Percentiles rank a stretch among this genome's conserved stretches.
phyloP scores from a whole-genome alignment of 2,113 vertebrate genomes.

The Sinocyclocheilus grahami region DNA sequence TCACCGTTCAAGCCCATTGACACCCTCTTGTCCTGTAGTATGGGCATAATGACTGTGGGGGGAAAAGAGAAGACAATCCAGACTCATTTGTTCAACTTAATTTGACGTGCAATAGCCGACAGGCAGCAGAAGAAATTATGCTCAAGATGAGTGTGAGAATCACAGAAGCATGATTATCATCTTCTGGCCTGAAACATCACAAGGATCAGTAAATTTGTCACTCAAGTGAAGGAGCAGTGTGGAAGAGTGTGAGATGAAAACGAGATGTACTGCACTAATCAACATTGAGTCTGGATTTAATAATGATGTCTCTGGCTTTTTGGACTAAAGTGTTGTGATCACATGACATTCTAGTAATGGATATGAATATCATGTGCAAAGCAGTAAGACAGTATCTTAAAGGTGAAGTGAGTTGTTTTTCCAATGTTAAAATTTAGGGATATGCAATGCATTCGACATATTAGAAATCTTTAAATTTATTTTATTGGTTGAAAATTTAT shows the following conservation, averaged over 20 bases:
- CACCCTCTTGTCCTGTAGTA: slow-evolving; percentile 87
- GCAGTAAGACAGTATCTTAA: neutral
- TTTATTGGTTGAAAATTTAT: neutral
- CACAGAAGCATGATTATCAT: neutral
- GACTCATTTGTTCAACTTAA: neutral
- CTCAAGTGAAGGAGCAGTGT: neutral
- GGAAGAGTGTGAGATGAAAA: neutral
- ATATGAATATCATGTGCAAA: neutral
- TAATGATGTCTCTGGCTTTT: too few species aligned
- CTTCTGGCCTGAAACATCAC: neutral
- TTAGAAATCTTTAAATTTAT: neutral
- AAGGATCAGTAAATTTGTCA: neutral
- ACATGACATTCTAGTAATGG: neutral
- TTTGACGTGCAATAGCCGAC: slow-evolving; percentile 1
- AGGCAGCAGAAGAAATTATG: slow-evolving; percentile 6
- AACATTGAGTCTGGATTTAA: neutral
- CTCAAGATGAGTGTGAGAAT: neutral
- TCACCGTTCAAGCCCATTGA: slow-evolving; percentile 96
- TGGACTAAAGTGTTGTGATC: too few species aligned
- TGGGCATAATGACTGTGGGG: slow-evolving; percentile 83
- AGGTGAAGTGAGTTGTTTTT: neutral
- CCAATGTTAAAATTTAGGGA: too few species aligned
- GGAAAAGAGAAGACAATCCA: neutral
- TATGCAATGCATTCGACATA: too few species aligned
- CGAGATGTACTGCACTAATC: neutral